Conservation (phyloP, 2,888 invertebrate species). For the Orthonevra nobilis region DNA sequence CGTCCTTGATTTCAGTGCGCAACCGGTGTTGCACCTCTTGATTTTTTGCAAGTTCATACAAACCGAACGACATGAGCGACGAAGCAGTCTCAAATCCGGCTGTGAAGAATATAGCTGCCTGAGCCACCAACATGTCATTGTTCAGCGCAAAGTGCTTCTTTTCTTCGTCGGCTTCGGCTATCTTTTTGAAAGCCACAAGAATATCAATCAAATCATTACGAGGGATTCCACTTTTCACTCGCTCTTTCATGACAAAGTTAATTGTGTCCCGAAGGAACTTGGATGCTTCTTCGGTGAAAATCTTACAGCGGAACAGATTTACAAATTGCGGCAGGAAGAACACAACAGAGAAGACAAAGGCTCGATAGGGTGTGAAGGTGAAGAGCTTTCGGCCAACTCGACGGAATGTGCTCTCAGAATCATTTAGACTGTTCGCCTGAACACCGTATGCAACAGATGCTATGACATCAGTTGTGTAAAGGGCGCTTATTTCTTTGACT, state of each 20-base stretch:
- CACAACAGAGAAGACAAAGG: conserved; percentile 74
- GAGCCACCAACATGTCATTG: conserved; percentile 76
- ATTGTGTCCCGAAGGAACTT: conserved; percentile 79
- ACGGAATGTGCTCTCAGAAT: conserved; percentile 77
- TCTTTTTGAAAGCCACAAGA: conserved; percentile 79
- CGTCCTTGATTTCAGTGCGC: conserved; percentile 79
- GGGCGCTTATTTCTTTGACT: conserved; percentile 75
- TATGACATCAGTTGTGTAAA: conserved; percentile 78
- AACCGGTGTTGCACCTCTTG: conserved; percentile 79
- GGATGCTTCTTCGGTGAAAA: conserved; percentile 74
- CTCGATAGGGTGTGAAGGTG: conserved; percentile 71
- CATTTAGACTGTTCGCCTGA: conserved; percentile 75
- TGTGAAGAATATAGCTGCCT: conserved; percentile 77
- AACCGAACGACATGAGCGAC: conserved; percentile 79
- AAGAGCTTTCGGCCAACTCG: conserved; percentile 73
- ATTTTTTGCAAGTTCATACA: conserved; percentile 79
- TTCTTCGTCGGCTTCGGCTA: conserved; percentile 63
- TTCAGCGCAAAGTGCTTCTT: conserved; percentile 72
- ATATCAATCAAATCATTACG: conserved; percentile 81
- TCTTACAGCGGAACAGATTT: conserved; percentile 72
- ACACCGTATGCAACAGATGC: conserved; percentile 78
- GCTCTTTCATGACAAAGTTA: conserved; percentile 78
- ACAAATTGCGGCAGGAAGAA: conserved; percentile 78
- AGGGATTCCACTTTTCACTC: conserved; percentile 77
- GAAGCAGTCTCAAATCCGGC: conserved; percentile 79